These are phyloP conservation scores for Ceyx melanurus DNA, from an alignment of 2,113 vertebrate genomes.

Conservation along the genomic window DNA sequence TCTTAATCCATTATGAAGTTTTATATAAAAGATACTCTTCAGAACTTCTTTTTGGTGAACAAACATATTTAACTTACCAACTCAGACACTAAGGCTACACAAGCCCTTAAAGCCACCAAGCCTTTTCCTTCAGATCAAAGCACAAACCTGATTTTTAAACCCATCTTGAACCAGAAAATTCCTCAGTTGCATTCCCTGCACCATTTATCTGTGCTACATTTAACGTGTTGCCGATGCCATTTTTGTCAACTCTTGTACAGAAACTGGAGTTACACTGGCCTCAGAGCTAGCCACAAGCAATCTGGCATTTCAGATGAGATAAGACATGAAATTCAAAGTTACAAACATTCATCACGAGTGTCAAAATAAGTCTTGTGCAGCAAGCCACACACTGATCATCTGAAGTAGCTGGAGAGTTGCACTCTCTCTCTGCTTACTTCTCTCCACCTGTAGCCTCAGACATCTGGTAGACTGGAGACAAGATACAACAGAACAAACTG, in stretches of 20 bases:
- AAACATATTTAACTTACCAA: background rate
- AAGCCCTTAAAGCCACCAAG: background rate
- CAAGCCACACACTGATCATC: background rate
- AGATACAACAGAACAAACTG: background rate
- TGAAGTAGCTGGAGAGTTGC: background rate
- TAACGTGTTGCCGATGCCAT: background rate
- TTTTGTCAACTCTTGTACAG: background rate
- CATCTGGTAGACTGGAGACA: background rate
- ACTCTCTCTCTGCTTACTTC: background rate
- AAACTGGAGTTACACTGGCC: background rate
- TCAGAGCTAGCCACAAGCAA: background rate
- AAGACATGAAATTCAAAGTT: background rate
- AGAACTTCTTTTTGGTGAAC: background rate
- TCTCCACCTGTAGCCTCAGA: background rate
- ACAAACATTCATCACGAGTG: background rate
- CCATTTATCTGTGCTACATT: background rate
- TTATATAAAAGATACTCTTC: background rate
- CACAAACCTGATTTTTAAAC: background rate
- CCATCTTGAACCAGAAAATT: background rate
- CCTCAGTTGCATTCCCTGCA: background rate
- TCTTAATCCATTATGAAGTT: background rate
- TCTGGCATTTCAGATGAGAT: background rate
- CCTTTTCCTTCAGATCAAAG: background rate
- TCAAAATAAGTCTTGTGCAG: background rate
- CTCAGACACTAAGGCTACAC: background rate